Evolutionary conservation across 2,113 vertebrate species (phyloP).

Genomic region (Pipra filicauda): DNA sequence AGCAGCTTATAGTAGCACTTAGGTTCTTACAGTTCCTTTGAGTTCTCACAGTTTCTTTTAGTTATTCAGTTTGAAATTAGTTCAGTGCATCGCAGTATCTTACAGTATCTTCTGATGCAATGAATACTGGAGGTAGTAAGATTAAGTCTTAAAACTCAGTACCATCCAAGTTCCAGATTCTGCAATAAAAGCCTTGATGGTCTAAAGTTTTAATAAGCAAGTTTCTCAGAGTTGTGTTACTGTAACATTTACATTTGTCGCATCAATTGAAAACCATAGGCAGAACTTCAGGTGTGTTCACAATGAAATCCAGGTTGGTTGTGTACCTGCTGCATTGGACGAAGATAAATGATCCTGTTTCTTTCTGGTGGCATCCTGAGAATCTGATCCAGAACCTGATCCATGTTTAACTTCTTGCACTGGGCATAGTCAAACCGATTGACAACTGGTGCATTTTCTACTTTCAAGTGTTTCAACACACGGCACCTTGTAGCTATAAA

Average conservation of each 20-base stretch:
- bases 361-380: constrained; percentile 94
- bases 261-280: background rate
- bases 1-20: background rate
- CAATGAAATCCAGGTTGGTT: background rate
- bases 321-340: constrained; percentile 95
- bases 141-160: background rate
- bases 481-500: constrained; percentile 91
- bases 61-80: background rate
- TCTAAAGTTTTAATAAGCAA: background rate
- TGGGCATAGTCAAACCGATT: constrained; percentile 97
- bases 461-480: constrained; percentile 91
- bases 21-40: background rate
- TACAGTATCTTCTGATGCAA: background rate
- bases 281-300: background rate
- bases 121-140: background rate
- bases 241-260: background rate
- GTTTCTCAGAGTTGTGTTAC: background rate
- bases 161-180: background rate
- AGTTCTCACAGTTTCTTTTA: background rate
- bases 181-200: background rate
- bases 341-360: constrained; percentile 96
- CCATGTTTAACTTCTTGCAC: constrained; percentile 97
- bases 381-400: constrained; percentile 96
- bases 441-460: constrained; percentile 92
- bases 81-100: background rate